phyloP scores from a whole-genome alignment of 2,888 invertebrate species.

The Leptinotarsa peninsularis region DNA sequence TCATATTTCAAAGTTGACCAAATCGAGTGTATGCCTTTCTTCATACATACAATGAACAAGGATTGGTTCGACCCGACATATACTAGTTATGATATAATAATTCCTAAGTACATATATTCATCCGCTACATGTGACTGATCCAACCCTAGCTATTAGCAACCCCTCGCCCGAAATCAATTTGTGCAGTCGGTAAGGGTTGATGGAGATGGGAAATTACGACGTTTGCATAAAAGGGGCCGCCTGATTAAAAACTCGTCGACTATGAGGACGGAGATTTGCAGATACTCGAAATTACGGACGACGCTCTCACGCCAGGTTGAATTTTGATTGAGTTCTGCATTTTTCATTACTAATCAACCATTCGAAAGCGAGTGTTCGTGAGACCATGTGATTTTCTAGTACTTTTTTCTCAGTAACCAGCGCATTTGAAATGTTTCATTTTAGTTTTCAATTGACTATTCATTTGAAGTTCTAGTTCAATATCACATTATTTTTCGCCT shows the following conservation, averaged over 20 bases:
- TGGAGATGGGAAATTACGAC: conserved; percentile 55
- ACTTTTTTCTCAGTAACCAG: too few relatives aligned
- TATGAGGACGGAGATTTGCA: conserved; percentile 42
- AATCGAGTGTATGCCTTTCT: conserved; percentile 22
- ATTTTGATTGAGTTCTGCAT: conserved; percentile 29
- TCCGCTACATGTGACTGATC: conserved; percentile 56
- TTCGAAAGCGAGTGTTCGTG: not conserved
- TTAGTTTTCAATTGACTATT: too few relatives aligned
- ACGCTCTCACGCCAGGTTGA: conserved; percentile 36
- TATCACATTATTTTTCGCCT: too few relatives aligned
- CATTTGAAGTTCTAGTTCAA: too few relatives aligned
- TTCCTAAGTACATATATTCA: conserved; percentile 59
- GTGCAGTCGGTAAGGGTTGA: conserved; percentile 61
- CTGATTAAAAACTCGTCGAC: conserved; percentile 60
- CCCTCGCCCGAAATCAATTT: conserved; percentile 60
- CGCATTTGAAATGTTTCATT: too few relatives aligned
- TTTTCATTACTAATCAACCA: conserved; percentile 21
- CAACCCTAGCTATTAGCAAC: conserved; percentile 56
- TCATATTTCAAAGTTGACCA: conserved; percentile 43
- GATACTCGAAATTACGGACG: conserved; percentile 44
- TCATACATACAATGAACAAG: not conserved
- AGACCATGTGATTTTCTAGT: not conserved
- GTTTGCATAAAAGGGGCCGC: conserved; percentile 57
- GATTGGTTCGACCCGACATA: conserved; percentile 27
- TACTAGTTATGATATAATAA: conserved; percentile 62